Conservation (phyloP, 2,113 vertebrate species). For the Gasterosteus nipponicus region DNA sequence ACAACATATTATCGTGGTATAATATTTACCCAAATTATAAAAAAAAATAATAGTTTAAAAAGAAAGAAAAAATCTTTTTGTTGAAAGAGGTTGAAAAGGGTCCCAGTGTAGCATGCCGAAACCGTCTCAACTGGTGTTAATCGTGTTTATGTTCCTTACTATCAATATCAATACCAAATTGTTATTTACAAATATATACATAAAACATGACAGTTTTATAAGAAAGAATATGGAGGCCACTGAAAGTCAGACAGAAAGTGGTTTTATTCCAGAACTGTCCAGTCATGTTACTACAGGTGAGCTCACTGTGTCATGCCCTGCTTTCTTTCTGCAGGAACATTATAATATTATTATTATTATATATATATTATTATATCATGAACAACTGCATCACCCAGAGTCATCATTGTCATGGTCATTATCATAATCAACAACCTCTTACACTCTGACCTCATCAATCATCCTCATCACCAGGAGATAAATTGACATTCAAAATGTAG, state of each 20-base stretch:
- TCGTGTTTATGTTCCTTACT: background rate
- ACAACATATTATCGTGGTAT: background rate
- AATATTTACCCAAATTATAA: background rate
- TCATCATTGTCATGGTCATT: conserved; percentile 18
- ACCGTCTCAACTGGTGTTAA: background rate
- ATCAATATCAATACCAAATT: background rate
- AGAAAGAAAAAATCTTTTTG: background rate
- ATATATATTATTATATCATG: conserved; percentile 19
- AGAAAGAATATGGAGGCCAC: conserved; percentile 32
- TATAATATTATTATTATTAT: background rate
- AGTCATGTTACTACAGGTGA: conserved; percentile 60
- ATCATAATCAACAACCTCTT: conserved; percentile 16
- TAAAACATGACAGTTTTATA: conserved; percentile 12
- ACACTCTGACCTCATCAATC: conserved; percentile 9
- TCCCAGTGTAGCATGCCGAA: background rate
- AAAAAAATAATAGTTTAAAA: background rate
- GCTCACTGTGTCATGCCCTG: conserved; percentile 26
- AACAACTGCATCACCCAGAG: conserved; percentile 54
- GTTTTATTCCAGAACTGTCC: conserved; percentile 77
- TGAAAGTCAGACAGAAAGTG: conserved; percentile 74
- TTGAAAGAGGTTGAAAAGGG: background rate
- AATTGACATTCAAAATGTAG: conserved; percentile 67
- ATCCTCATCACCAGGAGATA: conserved; percentile 36
- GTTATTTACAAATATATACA: background rate
- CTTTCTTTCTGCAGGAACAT: conserved; percentile 53